Conservation (phyloP, 2,888 invertebrate species). For the Labia minor region DNA sequence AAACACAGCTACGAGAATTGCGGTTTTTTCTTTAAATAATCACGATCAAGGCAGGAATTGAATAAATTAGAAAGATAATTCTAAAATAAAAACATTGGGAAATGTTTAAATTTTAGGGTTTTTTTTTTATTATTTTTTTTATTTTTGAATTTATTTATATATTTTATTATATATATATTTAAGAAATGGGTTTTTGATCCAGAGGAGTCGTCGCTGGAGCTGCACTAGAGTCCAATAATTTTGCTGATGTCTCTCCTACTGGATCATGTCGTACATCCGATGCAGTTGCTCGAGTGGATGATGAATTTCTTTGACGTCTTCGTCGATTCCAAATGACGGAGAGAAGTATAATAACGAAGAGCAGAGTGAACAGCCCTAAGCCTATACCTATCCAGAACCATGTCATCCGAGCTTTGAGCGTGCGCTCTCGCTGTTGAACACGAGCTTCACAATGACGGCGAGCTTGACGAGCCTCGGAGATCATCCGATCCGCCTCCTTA, state of each 20-base stretch:
- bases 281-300: neutral
- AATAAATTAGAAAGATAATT: no score
- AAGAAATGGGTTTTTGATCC: neutral
- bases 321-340: neutral
- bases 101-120: no score
- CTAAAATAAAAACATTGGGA: no score
- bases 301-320: neutral
- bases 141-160: no score
- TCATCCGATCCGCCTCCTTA: neutral
- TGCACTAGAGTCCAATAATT: neutral
- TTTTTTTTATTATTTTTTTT: no score
- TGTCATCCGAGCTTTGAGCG: neutral
- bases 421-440: neutral
- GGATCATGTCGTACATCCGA: neutral
- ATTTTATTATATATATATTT: no score
- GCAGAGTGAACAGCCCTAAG: neutral
- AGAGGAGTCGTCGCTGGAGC: neutral
- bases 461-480: neutral
- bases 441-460: neutral
- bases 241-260: neutral
- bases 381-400: neutral
- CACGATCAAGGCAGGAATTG: neutral
- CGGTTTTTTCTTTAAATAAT: neutral
- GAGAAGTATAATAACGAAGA: neutral
- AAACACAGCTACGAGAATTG: neutral